phyloP scores from a whole-genome alignment of 2,888 invertebrate species.

The Volucella inflata region DNA sequence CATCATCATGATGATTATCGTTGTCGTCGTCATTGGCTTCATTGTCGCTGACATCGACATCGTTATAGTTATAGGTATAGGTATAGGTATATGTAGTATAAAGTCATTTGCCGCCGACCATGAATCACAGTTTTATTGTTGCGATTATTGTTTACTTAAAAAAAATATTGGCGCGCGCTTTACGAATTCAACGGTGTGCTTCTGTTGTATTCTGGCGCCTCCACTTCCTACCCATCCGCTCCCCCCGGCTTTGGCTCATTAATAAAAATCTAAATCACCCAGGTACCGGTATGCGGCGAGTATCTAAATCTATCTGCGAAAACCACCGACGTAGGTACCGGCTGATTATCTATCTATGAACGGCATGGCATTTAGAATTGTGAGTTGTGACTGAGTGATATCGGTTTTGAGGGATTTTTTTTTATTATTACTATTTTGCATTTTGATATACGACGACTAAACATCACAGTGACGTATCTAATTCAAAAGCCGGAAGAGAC shows the following conservation, averaged over 20 bases:
- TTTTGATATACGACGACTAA: neutral
- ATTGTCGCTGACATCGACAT: neutral
- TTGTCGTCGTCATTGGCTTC: slow-evolving; percentile 14
- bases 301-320: slow-evolving; percentile 47
- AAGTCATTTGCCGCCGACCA: slow-evolving; percentile 5
- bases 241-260: neutral
- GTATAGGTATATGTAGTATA: no score
- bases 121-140: slow-evolving; percentile 67
- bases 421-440: neutral
- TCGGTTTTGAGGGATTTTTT: neutral
- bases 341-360: neutral
- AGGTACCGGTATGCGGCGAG: slow-evolving; percentile 13
- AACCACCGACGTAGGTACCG: slow-evolving; percentile 14
- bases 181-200: slow-evolving; percentile 29
- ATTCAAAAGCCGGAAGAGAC: slow-evolving; percentile 30
- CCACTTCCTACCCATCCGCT: neutral
- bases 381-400: slow-evolving; percentile 17
- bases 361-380: slow-evolving; percentile 20
- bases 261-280: slow-evolving; percentile 58
- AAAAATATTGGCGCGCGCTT: slow-evolving; percentile 54
- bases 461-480: slow-evolving; percentile 34
- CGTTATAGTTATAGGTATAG: no score
- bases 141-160: slow-evolving; percentile 67
- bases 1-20: slow-evolving; percentile 14
- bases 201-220: slow-evolving; percentile 46